Evolutionary conservation across 2,113 vertebrate species (phyloP).

Genomic region (Oenanthe oenanthe): DNA sequence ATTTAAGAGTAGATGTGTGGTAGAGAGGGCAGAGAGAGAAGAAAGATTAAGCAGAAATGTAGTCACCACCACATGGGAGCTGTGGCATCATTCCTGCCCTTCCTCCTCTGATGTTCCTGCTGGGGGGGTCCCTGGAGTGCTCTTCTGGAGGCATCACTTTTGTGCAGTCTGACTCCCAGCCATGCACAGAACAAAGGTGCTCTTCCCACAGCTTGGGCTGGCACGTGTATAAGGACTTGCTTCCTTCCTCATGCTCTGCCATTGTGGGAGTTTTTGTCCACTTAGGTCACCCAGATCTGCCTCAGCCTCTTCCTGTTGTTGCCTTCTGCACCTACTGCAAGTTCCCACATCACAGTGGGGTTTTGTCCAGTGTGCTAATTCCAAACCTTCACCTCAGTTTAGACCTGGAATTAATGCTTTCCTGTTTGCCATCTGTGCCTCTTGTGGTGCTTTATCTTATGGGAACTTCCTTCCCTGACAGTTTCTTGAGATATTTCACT

Average conservation of each 20-base stretch:
- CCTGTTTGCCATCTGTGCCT: neutral
- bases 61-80: neutral
- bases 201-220: neutral
- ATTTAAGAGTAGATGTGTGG: neutral
- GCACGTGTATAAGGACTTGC: neutral
- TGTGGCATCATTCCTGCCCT: neutral
- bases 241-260: neutral
- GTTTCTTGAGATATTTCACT: neutral
- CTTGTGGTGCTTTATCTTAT: neutral
- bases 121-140: neutral
- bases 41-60: neutral
- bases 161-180: no score
- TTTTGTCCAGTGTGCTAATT: neutral
- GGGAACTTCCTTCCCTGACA: neutral
- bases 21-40: neutral
- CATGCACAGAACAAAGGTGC: fast-evolving
- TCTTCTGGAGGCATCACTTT: neutral
- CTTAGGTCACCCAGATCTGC: neutral
- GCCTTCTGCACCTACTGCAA: neutral
- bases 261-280: neutral
- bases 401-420: neutral
- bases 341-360: neutral
- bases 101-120: fast-evolving
- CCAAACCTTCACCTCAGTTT: neutral
- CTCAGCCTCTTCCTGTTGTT: neutral